phyloP scores from a whole-genome alignment of 2,113 vertebrate species.

The Lophochroa leadbeateri region DNA sequence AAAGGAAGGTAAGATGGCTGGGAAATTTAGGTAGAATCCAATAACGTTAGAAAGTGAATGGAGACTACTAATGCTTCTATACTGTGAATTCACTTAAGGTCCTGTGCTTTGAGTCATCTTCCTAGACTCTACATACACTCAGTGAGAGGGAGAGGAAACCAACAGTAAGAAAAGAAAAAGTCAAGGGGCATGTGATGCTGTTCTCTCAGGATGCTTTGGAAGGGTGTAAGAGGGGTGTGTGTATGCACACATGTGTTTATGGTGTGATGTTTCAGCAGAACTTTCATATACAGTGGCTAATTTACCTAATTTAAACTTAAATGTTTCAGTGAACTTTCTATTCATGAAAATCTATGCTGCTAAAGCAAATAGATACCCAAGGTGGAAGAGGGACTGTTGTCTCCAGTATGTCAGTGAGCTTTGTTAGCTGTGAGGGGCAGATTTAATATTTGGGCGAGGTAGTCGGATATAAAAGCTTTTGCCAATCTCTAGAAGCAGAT shows the following conservation, averaged over 20 bases:
- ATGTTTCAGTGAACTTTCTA: background rate
- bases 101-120: background rate
- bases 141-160: background rate
- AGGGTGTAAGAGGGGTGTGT: background rate
- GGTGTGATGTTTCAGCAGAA: background rate
- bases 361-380: background rate
- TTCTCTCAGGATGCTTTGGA: background rate
- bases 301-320: background rate
- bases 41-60: background rate
- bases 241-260: accelerated
- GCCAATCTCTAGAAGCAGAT: background rate
- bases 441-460: background rate
- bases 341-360: background rate
- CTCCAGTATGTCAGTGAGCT: background rate
- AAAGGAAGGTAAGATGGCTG: background rate
- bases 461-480: background rate
- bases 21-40: background rate
- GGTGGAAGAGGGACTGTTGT: background rate
- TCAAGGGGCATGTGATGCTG: background rate
- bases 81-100: background rate
- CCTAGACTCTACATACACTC: background rate
- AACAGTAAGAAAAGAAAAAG: background rate
- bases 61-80: background rate
- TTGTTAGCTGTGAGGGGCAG: background rate
- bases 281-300: background rate